These are phyloP conservation scores for Rhinophrynus dorsalis DNA, from an alignment of 2,797 vertebrate genomes.

Conservation along the genomic window DNA sequence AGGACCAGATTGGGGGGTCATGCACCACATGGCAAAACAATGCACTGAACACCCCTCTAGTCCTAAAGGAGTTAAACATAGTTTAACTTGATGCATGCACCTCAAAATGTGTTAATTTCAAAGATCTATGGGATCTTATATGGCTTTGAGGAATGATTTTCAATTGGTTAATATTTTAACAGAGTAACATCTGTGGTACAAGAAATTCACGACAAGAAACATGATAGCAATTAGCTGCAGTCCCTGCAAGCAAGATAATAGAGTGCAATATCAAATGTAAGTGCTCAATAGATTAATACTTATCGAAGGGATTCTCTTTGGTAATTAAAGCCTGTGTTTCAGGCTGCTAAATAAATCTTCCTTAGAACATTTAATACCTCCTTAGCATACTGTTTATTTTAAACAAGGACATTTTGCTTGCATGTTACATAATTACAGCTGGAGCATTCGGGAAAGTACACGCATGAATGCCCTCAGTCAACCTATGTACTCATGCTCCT, in stretches of 20 bases:
- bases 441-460: background rate
- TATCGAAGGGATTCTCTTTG: constrained; percentile 53
- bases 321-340: constrained; percentile 59
- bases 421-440: constrained; percentile 28
- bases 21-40: no score
- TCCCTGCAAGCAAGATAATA: constrained; percentile 52
- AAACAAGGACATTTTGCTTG: constrained; percentile 42
- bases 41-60: no score
- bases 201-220: background rate
- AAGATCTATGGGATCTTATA: background rate
- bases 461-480: background rate
- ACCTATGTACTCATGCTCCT: no score
- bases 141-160: background rate
- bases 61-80: no score
- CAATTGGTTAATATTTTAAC: background rate
- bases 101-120: no score
- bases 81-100: no score
- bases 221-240: constrained; percentile 18
- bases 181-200: constrained; percentile 15
- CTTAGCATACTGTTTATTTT: constrained; percentile 46
- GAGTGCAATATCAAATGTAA: constrained; percentile 43
- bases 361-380: constrained; percentile 59
- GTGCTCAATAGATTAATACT: constrained; percentile 48
- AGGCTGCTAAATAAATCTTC: constrained; percentile 56
- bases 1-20: no score